Base-by-base conservation (phyloP, 2,113 vertebrate genomes). In the Rattus rattus region DNA sequence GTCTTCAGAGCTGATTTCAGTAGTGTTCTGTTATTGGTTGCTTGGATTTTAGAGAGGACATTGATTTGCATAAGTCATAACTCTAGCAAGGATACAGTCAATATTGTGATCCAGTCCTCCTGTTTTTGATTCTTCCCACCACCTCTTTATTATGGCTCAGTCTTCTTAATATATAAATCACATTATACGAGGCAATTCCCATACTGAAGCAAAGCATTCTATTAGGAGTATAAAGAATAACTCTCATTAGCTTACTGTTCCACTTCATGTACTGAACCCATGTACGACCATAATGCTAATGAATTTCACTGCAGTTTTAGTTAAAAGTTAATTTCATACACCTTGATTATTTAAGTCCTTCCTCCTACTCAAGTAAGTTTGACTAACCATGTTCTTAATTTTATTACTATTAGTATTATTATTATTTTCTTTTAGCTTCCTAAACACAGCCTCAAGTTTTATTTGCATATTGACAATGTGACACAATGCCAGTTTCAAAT, bases 11-110 rank as follows among this genome's bases (percentile, higher is more conserved):
- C 20, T 24, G n/a, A 94, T 76, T 95, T 90, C 43, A 85, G 47
- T 39, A 90, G 30, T 75, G 6, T 17, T 90, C 7, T 92, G 8
- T 88, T 85, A 84, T 22, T 80, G 88, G 47, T 83, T 84, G 2
- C 52, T 24, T 80, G 20, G 54, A 88, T 90, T 95, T 91, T 85
- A 87, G 19, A 89, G 52, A 76, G 22, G 16, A 76, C 79, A 84
- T 52, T 91, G 7, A 67, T 19, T 75, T 87, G 3, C 5, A 19
- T 9, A 26, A 77, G n/a, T 80, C 33, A 79, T 59, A 90, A 79
- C 90, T 33, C 24, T 30, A 39, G 52, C 13, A 88, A 92, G 47
- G 26, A 47, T 20, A 17, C 2, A 61, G 33, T 9, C n/a, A 95
- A 83, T 49, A 70, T 54, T 67, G 52, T n/a, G 88, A 94, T 94